Percentiles rank a stretch among this genome's conserved stretches.
Conservation (phyloP, 2,113 vertebrate genomes). For the Apeltes quadracus region DNA sequence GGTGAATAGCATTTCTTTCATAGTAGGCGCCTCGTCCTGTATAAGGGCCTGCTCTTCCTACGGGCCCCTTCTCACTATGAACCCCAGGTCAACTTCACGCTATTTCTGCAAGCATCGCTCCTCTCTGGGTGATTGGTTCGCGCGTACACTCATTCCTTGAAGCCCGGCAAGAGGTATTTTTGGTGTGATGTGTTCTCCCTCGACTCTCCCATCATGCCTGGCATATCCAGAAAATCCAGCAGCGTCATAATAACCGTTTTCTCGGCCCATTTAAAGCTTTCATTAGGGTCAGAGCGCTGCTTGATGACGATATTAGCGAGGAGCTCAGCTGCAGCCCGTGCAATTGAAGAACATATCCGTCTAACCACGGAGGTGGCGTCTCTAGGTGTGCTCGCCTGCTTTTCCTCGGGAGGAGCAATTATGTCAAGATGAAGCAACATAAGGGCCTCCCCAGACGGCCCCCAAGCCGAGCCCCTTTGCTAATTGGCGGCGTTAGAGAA, state of each 20-base stretch:
- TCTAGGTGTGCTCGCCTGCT: slow-evolving; percentile 71
- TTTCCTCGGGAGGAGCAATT: slow-evolving; percentile 86
- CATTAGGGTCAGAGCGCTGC: slow-evolving; percentile 71
- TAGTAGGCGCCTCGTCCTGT: background rate
- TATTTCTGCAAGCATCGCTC: no score
- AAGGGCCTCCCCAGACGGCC: slow-evolving; percentile 65
- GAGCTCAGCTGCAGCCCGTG: slow-evolving; percentile 62
- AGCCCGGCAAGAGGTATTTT: no score
- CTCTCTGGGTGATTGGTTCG: no score
- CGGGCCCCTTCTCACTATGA: no score
- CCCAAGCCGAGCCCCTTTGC: slow-evolving; percentile 66
- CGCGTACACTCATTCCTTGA: no score
- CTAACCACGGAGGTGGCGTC: slow-evolving; percentile 64
- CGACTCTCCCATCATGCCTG: background rate
- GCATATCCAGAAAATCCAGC: no score
- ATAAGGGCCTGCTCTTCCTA: no score
- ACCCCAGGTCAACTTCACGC: no score
- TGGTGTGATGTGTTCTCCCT: no score
- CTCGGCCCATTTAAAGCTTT: slow-evolving; percentile 64
- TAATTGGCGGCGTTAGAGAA: slow-evolving; percentile 78
- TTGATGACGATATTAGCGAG: slow-evolving; percentile 76
- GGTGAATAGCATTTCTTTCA: background rate
- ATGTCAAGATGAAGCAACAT: slow-evolving; percentile 71
- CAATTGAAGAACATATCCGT: slow-evolving; percentile 68
- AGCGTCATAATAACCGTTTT: slow-evolving; percentile 3